Percentiles rank a stretch among this genome's conserved stretches.
Conservation (phyloP, 2,888 invertebrate species). For the Pandemis heparana region DNA sequence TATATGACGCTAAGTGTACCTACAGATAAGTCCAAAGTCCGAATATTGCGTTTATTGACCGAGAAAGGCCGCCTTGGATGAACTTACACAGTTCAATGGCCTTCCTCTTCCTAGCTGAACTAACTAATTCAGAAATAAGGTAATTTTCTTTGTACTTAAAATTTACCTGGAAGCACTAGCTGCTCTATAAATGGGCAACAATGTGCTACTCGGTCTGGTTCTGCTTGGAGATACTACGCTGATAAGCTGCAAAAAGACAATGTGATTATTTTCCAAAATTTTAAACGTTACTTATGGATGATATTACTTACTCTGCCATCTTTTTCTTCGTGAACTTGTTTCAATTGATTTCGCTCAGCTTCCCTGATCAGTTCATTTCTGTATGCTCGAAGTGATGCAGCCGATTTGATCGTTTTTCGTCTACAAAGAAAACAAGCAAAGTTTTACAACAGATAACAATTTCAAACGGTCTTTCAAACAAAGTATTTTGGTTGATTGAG, state of each 20-base stretch:
- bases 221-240: constrained; percentile 81
- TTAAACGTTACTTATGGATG: background rate
- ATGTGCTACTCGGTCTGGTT: constrained; percentile 76
- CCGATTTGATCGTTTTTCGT: constrained; percentile 74
- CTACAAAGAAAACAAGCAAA: constrained; percentile 55
- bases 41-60: background rate
- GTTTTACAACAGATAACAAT: background rate
- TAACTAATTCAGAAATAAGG: constrained; percentile 5
- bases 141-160: background rate
- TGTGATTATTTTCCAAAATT: background rate
- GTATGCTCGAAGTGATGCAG: constrained; percentile 74
- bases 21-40: background rate
- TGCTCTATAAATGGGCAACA: constrained; percentile 76
- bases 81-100: too few species aligned
- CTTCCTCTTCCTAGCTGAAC: background rate
- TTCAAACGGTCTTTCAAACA: too few species aligned
- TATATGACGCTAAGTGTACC: too few species aligned
- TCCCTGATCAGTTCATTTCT: constrained; percentile 75
- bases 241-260: constrained; percentile 65
- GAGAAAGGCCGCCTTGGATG: too few species aligned
- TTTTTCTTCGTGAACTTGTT: constrained; percentile 77
- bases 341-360: constrained; percentile 77
- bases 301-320: constrained; percentile 69
- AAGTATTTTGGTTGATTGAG: too few species aligned
- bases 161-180: constrained; percentile 78